These are phyloP conservation scores for Noturus placidus DNA, from an alignment of 2,113 vertebrate species.

Conservation along the genomic window DNA sequence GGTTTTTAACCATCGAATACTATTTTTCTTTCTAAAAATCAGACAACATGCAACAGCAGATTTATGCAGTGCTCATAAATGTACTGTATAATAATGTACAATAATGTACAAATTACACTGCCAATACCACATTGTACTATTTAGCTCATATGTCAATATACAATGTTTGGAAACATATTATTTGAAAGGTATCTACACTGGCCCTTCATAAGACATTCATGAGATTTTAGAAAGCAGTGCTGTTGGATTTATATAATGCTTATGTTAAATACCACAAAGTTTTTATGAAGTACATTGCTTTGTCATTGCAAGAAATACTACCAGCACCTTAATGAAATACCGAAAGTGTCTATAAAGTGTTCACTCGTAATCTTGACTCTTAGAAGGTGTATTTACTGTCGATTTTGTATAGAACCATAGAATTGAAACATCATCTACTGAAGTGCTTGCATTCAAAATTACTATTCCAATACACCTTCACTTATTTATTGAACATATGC, in stretches of 20 bases:
- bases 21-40: conserved; percentile 7
- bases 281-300: conserved; percentile 1
- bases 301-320: background rate
- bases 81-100: background rate
- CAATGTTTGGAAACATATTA: conserved; percentile 15
- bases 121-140: background rate
- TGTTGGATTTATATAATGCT: conserved; percentile 4
- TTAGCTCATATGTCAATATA: background rate
- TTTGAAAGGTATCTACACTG: background rate
- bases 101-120: background rate
- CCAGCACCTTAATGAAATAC: background rate
- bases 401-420: background rate
- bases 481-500: background rate
- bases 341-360: background rate
- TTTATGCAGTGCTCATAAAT: conserved; percentile 6
- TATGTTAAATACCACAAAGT: background rate
- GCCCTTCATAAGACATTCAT: conserved; percentile 22
- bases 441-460: background rate
- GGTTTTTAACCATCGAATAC: background rate
- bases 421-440: background rate
- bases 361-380: background rate
- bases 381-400: background rate
- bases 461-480: background rate
- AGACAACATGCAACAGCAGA: background rate
- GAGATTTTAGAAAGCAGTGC: conserved; percentile 1